These are phyloP conservation scores for Thumatha senex DNA, from an alignment of 2,888 invertebrate genomes.

Conservation along the genomic window DNA sequence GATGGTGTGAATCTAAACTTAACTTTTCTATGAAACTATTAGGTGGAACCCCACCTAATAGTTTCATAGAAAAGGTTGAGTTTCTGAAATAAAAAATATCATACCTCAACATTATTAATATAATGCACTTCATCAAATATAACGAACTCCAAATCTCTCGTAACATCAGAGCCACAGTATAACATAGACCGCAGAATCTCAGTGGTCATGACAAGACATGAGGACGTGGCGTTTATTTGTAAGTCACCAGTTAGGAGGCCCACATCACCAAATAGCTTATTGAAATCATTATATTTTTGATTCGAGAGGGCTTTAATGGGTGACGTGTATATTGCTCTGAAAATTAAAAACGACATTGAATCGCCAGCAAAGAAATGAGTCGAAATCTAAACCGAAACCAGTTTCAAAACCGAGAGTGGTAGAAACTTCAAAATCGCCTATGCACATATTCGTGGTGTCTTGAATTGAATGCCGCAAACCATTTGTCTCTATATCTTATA, in stretches of 20 bases:
- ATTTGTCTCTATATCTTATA: too few species aligned
- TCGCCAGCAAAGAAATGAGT: too few species aligned
- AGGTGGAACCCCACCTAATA: too few species aligned
- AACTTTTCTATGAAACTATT: too few species aligned
- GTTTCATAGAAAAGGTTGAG: too few species aligned
- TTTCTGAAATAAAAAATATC: slow-evolving; percentile 6
- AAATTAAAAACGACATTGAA: not conserved
- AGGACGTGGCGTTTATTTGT: slow-evolving; percentile 96
- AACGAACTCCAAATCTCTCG: slow-evolving; percentile 98
- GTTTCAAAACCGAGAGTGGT: too few species aligned
- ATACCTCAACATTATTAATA: slow-evolving; percentile 96
- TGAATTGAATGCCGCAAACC: too few species aligned
- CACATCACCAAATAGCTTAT: slow-evolving; percentile 94
- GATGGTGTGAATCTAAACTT: too few species aligned
- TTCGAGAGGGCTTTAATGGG: slow-evolving; percentile 99
- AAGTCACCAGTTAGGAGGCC: slow-evolving; percentile 97
- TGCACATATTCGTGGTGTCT: too few species aligned
- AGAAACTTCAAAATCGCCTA: too few species aligned
- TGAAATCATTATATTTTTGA: slow-evolving; percentile 99
- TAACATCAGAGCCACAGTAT: slow-evolving; percentile 96
- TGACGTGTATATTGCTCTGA: slow-evolving; percentile 96
- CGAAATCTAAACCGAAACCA: too few species aligned
- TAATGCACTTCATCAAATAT: slow-evolving; percentile 99
- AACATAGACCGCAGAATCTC: slow-evolving; percentile 99
- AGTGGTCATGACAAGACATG: slow-evolving; percentile 99